These are phyloP conservation scores for Aselliscus stoliczkanus DNA, from an alignment of 2,797 vertebrate species.

Conservation along the genomic window DNA sequence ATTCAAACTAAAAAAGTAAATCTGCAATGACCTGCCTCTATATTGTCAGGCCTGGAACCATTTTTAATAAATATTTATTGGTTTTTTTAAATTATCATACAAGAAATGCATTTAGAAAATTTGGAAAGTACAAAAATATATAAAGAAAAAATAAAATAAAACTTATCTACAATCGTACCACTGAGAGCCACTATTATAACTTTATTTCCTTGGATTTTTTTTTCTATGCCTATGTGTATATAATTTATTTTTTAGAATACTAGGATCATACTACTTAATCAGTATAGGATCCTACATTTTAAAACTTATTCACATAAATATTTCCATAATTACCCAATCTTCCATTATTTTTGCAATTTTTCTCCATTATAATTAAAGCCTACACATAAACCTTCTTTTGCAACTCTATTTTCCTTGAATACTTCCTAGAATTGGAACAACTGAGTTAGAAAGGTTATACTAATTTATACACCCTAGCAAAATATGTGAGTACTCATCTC, in stretches of 20 bases:
- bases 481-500: background rate
- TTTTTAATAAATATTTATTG: background rate
- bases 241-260: conserved; percentile 3
- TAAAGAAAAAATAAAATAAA: background rate
- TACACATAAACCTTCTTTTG: background rate
- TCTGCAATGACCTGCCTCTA: background rate
- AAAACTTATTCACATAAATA: background rate
- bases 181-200: background rate
- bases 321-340: background rate
- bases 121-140: background rate
- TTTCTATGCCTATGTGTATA: background rate
- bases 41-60: background rate
- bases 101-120: background rate
- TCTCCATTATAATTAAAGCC: background rate
- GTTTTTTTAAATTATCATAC: background rate
- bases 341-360: background rate
- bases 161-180: background rate
- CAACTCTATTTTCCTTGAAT: conserved; percentile 4
- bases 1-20: background rate
- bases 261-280: background rate
- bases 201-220: background rate
- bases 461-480: background rate
- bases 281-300: background rate
- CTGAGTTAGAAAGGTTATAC: background rate
- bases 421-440: background rate